A percentile compares a stretch with the other conserved stretches of the same genome.
Evolutionary conservation across 2,113 vertebrate species (phyloP).

Genomic region (Parus major): DNA sequence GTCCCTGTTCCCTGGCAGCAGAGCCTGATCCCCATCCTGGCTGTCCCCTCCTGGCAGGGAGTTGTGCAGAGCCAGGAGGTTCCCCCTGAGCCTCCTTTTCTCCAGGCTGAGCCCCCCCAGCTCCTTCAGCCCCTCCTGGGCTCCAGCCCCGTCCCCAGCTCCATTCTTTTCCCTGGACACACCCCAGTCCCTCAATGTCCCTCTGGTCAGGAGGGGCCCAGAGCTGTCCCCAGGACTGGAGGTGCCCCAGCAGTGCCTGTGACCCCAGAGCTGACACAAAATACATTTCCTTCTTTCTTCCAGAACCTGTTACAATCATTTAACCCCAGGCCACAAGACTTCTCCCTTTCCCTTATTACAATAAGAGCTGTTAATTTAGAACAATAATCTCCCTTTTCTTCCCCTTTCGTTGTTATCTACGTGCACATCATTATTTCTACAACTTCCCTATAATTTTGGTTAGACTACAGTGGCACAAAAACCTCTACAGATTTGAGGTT

Average conservation of each 20-base stretch:
- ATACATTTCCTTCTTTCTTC: background rate
- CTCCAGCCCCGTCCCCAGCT: background rate
- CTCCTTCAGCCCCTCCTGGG: background rate
- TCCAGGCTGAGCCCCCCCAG: background rate
- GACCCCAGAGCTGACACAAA: background rate
- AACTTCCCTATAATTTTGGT: background rate
- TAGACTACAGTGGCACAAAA: background rate
- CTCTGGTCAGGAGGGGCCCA: no score
- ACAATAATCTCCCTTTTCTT: background rate
- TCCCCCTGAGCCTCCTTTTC: background rate
- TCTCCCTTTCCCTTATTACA: background rate
- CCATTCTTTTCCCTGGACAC: rapidly evolving
- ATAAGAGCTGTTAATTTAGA: background rate
- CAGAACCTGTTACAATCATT: background rate
- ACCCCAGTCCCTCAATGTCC: background rate
- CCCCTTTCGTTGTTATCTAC: background rate
- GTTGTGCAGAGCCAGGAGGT: background rate
- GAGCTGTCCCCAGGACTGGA: background rate
- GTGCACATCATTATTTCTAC: background rate
- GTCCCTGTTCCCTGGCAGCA: background rate
- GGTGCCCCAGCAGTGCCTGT: background rate
- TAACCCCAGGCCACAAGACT: background rate
- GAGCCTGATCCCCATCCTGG: background rate
- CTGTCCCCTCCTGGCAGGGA: background rate
- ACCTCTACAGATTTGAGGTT: background rate